phyloP scores from a whole-genome alignment of 2,797 vertebrate genomes.

The Manis pentadactyla region DNA sequence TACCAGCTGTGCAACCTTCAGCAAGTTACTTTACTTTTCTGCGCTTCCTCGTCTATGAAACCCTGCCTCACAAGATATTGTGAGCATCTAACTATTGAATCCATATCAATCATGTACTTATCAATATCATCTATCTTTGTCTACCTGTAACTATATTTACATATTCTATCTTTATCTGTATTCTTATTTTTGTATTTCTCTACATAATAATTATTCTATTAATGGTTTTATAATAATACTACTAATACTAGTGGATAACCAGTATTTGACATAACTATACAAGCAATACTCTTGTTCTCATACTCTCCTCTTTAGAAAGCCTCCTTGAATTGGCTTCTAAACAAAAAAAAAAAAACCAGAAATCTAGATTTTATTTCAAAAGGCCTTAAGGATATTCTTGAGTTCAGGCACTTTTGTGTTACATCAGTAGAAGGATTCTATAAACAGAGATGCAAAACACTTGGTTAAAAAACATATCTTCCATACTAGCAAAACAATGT shows the following conservation, averaged over 20 bases:
- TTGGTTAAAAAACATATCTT: neutral
- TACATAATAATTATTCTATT: neutral
- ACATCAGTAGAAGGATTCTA: neutral
- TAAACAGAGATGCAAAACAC: constrained; percentile 2
- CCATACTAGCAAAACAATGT: neutral
- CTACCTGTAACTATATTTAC: neutral
- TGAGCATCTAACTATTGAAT: neutral
- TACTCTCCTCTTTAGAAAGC: constrained; percentile 44
- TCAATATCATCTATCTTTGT: neutral
- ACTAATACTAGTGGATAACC: neutral
- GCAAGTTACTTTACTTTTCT: neutral
- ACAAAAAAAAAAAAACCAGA: constrained; percentile 59
- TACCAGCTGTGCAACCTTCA: neutral
- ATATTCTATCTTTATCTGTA: neutral
- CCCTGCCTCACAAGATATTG: neutral
- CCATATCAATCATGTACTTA: neutral
- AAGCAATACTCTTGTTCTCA: neutral
- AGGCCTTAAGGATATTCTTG: constrained; percentile 46
- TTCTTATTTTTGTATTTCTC: neutral
- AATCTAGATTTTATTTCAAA: constrained; percentile 71
- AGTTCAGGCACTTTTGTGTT: neutral
- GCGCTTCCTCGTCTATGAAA: neutral
- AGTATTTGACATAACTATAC: neutral
- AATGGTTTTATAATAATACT: neutral
- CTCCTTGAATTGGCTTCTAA: neutral